Conservation (phyloP, 2,888 invertebrate species). For the Ennomos quercinarius region DNA sequence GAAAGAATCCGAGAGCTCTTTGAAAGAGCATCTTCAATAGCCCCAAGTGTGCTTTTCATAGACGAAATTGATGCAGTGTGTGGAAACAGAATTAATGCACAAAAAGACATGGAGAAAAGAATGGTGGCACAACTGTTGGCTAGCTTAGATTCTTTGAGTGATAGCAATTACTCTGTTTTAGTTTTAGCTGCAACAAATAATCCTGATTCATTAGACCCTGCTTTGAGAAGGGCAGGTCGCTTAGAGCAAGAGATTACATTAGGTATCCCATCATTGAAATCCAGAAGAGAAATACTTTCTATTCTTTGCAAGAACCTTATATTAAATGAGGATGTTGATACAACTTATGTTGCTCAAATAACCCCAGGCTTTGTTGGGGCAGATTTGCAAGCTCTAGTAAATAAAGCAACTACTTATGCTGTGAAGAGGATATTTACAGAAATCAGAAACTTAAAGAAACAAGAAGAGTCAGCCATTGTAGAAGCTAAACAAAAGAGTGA, state of each 20-base stretch:
- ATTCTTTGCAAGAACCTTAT: conserved; percentile 89
- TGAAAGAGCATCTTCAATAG: conserved; percentile 90
- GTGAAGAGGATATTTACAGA: conserved; percentile 87
- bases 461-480: conserved; percentile 34
- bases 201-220: conserved; percentile 96
- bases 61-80: conserved; percentile 99
- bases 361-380: conserved; percentile 99
- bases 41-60: conserved; percentile 95
- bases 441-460: conserved; percentile 55
- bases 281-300: conserved; percentile 91
- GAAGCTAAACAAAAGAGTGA: conserved; percentile 48
- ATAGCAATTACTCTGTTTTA: conserved; percentile 87
- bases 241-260: conserved; percentile 97
- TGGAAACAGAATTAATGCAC: conserved; percentile 94
- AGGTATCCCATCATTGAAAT: conserved; percentile 95
- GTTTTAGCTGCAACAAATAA: conserved; percentile 98
- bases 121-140: conserved; percentile 97
- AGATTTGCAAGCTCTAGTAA: conserved; percentile 93
- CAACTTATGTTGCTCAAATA: conserved; percentile 90
- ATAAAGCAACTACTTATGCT: conserved; percentile 95
- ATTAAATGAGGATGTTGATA: conserved; percentile 89
- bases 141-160: conserved; percentile 92
- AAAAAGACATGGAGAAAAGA: conserved; percentile 97
- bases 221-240: conserved; percentile 95
- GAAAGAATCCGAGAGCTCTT: conserved; percentile 96